Conservation (phyloP, 2,888 invertebrate species). For the Stomorhina lunata region DNA sequence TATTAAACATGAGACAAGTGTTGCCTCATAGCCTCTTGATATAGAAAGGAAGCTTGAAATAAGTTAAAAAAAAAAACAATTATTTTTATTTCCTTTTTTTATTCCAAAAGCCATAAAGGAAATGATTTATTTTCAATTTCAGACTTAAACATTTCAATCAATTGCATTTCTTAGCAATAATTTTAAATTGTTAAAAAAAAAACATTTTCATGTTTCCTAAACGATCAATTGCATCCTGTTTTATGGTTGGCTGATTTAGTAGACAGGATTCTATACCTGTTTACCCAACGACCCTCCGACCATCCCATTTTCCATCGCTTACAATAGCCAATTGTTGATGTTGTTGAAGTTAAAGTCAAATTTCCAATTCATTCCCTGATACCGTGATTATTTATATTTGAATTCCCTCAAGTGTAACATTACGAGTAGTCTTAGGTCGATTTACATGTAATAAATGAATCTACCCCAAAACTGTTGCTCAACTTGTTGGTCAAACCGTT, state of each 20-base stretch:
- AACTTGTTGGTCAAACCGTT: neutral
- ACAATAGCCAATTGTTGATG: neutral
- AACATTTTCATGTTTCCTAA: constrained; percentile 37
- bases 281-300: neutral
- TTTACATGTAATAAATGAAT: constrained; percentile 3
- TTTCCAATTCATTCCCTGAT: constrained; percentile 6
- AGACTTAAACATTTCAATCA: constrained; percentile 41
- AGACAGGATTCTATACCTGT: constrained; percentile 48
- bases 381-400: constrained; percentile 47
- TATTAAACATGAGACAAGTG: constrained; percentile 42
- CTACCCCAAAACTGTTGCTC: neutral
- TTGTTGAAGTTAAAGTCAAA: neutral
- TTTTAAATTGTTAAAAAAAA: constrained; percentile 34
- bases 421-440: no score
- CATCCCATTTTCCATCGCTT: neutral
- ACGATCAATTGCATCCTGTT: constrained; percentile 63
- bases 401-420: constrained; percentile 59
- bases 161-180: constrained; percentile 28
- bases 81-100: constrained; percentile 41
- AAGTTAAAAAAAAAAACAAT: constrained; percentile 8
- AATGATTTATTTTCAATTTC: constrained; percentile 18
- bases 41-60: neutral
- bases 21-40: neutral
- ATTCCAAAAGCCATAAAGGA: neutral
- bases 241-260: constrained; percentile 54